A percentile compares a stretch with the other conserved stretches of the same genome.
Conservation (phyloP, 2,888 invertebrate genomes). For the Tanytarsus gracilentus region DNA sequence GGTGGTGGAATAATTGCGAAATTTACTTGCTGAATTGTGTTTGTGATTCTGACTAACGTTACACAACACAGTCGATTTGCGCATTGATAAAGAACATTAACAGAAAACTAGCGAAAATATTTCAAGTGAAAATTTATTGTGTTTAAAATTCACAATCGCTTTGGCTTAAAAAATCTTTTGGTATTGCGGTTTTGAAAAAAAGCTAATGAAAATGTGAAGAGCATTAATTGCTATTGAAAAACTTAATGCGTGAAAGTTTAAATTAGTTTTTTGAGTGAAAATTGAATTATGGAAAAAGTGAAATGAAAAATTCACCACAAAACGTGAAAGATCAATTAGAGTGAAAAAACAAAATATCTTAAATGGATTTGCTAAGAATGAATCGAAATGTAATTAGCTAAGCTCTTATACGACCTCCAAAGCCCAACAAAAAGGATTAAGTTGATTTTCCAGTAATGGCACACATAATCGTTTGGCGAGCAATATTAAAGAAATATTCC, state of each 20-base stretch:
- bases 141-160: neutral
- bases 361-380: no score
- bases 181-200: no score
- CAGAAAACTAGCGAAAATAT: neutral
- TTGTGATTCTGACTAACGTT: neutral
- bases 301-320: no score
- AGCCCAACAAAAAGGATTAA: slow-evolving; percentile 22
- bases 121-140: neutral
- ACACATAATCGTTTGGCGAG: slow-evolving; percentile 24
- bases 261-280: no score
- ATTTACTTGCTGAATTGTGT: neutral
- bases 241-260: no score
- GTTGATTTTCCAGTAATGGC: slow-evolving; percentile 25
- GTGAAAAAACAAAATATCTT: no score
- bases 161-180: no score
- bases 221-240: no score
- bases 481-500: slow-evolving; percentile 18
- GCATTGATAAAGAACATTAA: neutral
- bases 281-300: no score
- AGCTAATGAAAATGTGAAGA: no score
- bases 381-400: neutral
- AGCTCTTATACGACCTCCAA: no score
- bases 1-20: neutral
- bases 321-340: no score
- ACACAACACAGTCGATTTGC: slow-evolving; percentile 3